Evolutionary conservation across 2,888 invertebrate genomes (phyloP).

Genomic region (Ommatoiulus sabulosus): DNA sequence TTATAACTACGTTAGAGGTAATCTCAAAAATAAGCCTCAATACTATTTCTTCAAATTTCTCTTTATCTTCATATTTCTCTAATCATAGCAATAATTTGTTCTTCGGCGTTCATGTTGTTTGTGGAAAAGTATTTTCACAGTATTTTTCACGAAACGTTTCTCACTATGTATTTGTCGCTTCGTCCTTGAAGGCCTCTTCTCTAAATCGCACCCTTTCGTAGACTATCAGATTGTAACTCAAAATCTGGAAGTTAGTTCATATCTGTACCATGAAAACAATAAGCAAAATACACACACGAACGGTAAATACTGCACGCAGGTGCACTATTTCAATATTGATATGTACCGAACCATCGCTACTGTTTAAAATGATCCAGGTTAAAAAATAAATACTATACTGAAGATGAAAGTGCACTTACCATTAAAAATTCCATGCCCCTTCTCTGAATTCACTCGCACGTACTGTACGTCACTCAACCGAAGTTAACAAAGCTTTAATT

Average conservation of each 20-base stretch:
- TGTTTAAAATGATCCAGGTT: background rate
- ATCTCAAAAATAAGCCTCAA: too few relatives aligned
- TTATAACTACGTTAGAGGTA: too few relatives aligned
- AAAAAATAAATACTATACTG: background rate
- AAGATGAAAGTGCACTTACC: background rate
- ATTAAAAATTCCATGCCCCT: background rate
- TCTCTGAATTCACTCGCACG: background rate
- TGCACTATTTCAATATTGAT: background rate
- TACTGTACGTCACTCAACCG: background rate
- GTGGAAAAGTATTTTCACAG: too few relatives aligned
- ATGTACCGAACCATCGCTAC: background rate
- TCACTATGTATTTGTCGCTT: too few relatives aligned
- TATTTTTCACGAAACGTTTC: too few relatives aligned
- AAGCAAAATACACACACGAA: background rate
- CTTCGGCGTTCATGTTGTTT: too few relatives aligned
- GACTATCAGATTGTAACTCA: too few relatives aligned
- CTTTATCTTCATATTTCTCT: too few relatives aligned
- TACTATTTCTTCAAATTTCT: too few relatives aligned
- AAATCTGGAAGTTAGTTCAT: background rate
- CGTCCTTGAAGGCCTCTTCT: too few relatives aligned
- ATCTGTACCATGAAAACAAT: background rate
- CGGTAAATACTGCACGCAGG: background rate
- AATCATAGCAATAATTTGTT: too few relatives aligned
- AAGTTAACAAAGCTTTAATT: background rate
- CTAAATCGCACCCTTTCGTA: too few relatives aligned